Conservation (phyloP, 1,140 invertebrate species). For the Helicoverpa zea region DNA sequence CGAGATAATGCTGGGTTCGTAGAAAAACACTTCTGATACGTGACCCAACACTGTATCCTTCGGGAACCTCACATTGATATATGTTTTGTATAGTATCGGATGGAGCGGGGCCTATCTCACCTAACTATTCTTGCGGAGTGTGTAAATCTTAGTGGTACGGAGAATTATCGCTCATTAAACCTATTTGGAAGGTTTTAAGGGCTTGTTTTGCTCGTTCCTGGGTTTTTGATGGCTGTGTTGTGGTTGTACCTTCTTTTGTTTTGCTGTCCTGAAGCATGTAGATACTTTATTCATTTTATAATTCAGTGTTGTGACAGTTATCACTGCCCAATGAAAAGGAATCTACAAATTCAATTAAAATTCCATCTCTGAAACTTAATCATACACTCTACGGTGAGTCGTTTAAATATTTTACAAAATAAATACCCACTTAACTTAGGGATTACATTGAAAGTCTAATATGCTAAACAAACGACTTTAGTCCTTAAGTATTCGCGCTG, state of each 20-base stretch:
- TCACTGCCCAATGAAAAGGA: too few relatives aligned
- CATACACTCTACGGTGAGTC: slow-evolving; percentile 1
- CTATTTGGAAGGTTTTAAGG: slow-evolving; percentile 53
- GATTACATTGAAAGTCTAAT: slow-evolving; percentile 40
- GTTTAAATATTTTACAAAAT: slow-evolving; percentile 36
- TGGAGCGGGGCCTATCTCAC: slow-evolving; percentile 58
- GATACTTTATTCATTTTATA: too few relatives aligned
- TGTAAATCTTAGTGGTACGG: slow-evolving; percentile 64
- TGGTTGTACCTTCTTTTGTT: neutral
- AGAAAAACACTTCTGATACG: slow-evolving; percentile 77
- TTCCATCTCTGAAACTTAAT: neutral
- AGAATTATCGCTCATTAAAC: slow-evolving; percentile 67
- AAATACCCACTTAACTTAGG: slow-evolving; percentile 26
- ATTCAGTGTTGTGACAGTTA: too few relatives aligned
- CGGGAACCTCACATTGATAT: slow-evolving; percentile 72
- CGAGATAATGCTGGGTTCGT: slow-evolving; percentile 70
- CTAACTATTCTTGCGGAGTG: slow-evolving; percentile 60
- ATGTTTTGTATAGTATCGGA: slow-evolving; percentile 62
- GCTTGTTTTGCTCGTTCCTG: neutral
- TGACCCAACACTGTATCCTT: slow-evolving; percentile 71
- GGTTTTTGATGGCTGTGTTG: neutral
- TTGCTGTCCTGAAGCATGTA: neutral
- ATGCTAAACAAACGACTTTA: slow-evolving; percentile 41
- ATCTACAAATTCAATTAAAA: neutral
- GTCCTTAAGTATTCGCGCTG: slow-evolving; percentile 31